Conservation (phyloP, 2,888 invertebrate genomes). For the Tuberolachnus salignus region DNA sequence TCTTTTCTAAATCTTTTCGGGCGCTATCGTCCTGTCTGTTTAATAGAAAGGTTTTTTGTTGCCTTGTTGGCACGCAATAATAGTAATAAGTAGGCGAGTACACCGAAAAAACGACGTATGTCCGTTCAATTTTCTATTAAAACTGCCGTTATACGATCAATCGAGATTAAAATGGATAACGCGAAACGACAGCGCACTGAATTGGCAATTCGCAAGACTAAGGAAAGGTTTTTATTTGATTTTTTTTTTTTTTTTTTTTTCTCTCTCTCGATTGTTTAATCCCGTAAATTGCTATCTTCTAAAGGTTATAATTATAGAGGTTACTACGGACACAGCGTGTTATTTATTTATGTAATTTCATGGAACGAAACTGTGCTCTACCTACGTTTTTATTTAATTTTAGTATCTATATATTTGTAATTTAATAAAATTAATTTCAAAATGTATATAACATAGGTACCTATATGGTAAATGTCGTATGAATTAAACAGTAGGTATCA, state of each 20-base stretch:
- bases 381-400: no score
- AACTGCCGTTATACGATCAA: neutral
- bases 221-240: conserved; percentile 5
- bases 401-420: no score
- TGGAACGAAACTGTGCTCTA: no score
- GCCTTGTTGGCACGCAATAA: neutral
- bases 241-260: no score
- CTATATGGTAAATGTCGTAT: no score
- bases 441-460: no score
- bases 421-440: no score
- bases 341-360: no score
- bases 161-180: neutral
- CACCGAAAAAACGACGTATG: neutral
- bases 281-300: no score
- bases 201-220: neutral
- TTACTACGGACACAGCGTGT: no score
- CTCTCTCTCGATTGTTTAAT: neutral
- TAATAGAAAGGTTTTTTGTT: conserved; percentile 4
- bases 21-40: neutral
- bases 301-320: no score
- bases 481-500: no score
- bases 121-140: conserved; percentile 10
- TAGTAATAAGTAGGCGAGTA: neutral
- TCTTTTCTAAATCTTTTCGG: neutral
- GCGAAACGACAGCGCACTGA: neutral